Percentiles rank a stretch among this genome's conserved stretches.
phyloP scores from a whole-genome alignment of 2,888 invertebrate genomes.

The Autographa pulchrina region DNA sequence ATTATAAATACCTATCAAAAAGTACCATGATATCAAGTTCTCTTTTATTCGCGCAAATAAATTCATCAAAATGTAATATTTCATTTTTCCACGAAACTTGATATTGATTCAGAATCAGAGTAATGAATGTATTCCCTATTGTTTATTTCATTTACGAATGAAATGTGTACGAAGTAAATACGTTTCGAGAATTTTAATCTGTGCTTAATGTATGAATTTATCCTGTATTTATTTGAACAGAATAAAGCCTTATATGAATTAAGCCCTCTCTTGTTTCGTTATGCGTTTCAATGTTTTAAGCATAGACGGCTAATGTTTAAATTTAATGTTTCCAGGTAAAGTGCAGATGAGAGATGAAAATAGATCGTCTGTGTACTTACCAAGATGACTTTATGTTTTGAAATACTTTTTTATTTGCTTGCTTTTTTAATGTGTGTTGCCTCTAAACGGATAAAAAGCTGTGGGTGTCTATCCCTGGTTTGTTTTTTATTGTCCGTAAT shows the following conservation, averaged over 20 bases:
- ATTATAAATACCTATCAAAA: slow-evolving; percentile 5
- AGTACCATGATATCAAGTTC: slow-evolving; percentile 31
- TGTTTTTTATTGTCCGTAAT: no score
- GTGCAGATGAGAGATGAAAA: not conserved
- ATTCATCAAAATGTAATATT: slow-evolving; percentile 44
- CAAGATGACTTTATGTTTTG: no score
- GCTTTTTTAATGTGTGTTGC: no score
- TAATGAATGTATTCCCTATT: slow-evolving; percentile 72
- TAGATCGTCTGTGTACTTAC: not conserved
- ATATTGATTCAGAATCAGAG: slow-evolving; percentile 71
- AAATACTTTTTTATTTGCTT: no score
- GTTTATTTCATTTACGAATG: slow-evolving; percentile 71
- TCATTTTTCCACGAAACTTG: slow-evolving; percentile 61
- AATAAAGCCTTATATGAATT: slow-evolving; percentile 53
- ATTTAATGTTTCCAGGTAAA: slow-evolving; percentile 9
- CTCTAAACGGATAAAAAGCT: no score
- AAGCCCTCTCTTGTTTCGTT: slow-evolving; percentile 58
- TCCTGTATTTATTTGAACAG: slow-evolving; percentile 56
- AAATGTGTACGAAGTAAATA: slow-evolving; percentile 80
- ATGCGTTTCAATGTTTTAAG: slow-evolving; percentile 32
- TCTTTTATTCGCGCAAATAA: slow-evolving; percentile 45
- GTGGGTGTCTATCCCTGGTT: no score
- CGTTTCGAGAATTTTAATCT: slow-evolving; percentile 67
- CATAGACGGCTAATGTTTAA: slow-evolving; percentile 38
- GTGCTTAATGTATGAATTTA: slow-evolving; percentile 57